Conservation (phyloP, 2,888 invertebrate species). For the Meandrusa payeni region DNA sequence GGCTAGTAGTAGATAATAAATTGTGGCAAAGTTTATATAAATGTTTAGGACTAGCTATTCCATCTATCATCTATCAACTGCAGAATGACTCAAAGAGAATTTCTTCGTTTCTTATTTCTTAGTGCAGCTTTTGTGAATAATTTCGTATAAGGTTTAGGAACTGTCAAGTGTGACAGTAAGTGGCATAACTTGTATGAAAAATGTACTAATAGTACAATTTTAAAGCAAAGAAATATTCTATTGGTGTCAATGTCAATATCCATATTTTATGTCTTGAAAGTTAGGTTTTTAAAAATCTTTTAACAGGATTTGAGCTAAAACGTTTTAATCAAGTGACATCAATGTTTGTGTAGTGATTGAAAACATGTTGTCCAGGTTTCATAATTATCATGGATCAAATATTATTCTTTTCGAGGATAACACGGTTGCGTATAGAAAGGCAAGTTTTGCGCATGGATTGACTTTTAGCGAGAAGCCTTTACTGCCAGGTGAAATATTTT, state of each 20-base stretch:
- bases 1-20: too few species aligned
- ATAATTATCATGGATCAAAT: conserved; percentile 94
- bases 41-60: too few species aligned
- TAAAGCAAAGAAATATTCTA: conserved; percentile 3
- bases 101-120: too few species aligned
- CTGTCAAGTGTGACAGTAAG: conserved; percentile 19
- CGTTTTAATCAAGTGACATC: conserved; percentile 5
- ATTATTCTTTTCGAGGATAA: conserved; percentile 92
- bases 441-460: conserved; percentile 96
- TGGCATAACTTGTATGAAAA: conserved; percentile 4
- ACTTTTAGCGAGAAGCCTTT: conserved; percentile 96
- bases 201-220: conserved; percentile 13
- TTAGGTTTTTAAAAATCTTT: background rate
- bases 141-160: background rate
- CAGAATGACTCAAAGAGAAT: too few species aligned
- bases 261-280: background rate
- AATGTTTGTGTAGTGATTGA: conserved; percentile 28
- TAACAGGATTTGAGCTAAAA: conserved; percentile 4
- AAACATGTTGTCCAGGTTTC: conserved; percentile 87
- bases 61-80: too few species aligned
- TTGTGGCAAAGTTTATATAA: too few species aligned
- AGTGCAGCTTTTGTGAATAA: too few species aligned
- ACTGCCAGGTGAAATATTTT: conserved; percentile 94
- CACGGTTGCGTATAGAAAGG: conserved; percentile 92
- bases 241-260: background rate